phyloP scores from a whole-genome alignment of 2,797 vertebrate species.

The Okamejei kenojei region DNA sequence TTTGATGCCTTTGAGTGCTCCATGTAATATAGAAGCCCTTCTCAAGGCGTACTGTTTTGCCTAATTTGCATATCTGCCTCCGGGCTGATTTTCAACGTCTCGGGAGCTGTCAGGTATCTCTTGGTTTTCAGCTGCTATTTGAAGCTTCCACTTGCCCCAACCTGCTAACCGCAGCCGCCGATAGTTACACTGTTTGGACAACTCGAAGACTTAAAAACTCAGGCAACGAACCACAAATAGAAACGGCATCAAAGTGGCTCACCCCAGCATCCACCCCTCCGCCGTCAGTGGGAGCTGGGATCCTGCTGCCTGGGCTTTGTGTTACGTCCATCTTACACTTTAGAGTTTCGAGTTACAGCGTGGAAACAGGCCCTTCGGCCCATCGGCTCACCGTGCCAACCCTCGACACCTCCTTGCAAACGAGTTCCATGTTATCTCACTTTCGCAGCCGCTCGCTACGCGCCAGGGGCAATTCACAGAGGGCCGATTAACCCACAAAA shows the following conservation, averaged over 20 bases:
- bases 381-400: no score
- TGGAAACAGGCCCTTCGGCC: no score
- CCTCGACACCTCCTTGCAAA: no score
- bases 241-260: neutral
- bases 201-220: neutral
- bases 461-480: no score
- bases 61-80: neutral
- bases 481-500: no score
- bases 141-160: constrained; percentile 11
- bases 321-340: no score
- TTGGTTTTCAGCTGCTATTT: neutral
- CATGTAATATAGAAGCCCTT: neutral
- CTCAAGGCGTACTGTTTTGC: neutral
- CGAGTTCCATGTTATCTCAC: no score
- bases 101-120: neutral
- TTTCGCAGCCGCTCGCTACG: no score
- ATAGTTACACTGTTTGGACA: neutral
- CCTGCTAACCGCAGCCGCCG: neutral
- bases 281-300: neutral
- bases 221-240: neutral
- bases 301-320: neutral
- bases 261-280: neutral
- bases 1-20: neutral
- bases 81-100: neutral
- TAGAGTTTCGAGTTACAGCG: no score